Conservation (phyloP, 2,797 vertebrate genomes). For the Acipenser transmontanus region DNA sequence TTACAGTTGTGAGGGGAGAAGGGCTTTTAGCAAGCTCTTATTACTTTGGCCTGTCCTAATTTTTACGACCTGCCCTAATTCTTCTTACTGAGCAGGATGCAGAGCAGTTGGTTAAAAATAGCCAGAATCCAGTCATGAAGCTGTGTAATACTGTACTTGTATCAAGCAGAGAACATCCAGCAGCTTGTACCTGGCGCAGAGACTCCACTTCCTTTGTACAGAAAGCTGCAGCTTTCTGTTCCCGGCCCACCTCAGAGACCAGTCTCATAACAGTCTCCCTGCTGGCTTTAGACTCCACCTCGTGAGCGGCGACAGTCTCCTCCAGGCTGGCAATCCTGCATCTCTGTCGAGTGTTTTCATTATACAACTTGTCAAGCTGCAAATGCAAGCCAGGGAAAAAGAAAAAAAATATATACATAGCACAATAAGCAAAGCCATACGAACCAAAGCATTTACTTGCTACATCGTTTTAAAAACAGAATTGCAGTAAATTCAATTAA, state of each 20-base stretch:
- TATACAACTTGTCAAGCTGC: slow-evolving; percentile 52
- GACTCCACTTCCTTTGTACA: slow-evolving; percentile 53
- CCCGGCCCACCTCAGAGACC: slow-evolving; percentile 65
- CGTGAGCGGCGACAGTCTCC: slow-evolving; percentile 64
- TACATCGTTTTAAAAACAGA: too few relatives aligned
- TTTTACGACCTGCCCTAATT: too few relatives aligned
- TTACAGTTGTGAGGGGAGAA: too few relatives aligned
- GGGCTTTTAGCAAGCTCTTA: too few relatives aligned
- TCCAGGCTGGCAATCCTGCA: slow-evolving; percentile 59
- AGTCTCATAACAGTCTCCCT: slow-evolving; percentile 78
- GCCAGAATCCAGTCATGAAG: too few relatives aligned
- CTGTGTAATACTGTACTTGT: too few relatives aligned
- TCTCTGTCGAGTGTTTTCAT: slow-evolving; percentile 59
- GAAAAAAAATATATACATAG: slow-evolving; percentile 20
- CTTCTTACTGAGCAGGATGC: too few relatives aligned
- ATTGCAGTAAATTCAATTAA: too few relatives aligned
- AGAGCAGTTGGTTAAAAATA: too few relatives aligned
- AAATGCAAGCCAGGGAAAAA: slow-evolving; percentile 4
- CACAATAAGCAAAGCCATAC: neutral
- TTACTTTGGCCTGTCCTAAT: too few relatives aligned
- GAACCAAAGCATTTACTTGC: too few relatives aligned
- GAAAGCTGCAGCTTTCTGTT: slow-evolving; percentile 57
- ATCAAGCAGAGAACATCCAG: too few relatives aligned
- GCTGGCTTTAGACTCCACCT: slow-evolving; percentile 79
- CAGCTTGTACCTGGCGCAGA: slow-evolving; percentile 60